A percentile compares a stretch with the other conserved stretches of the same genome.
Evolutionary conservation across 64 coral and sea anemone species (phyloP).

Genomic region (Acropora tenuis): DNA sequence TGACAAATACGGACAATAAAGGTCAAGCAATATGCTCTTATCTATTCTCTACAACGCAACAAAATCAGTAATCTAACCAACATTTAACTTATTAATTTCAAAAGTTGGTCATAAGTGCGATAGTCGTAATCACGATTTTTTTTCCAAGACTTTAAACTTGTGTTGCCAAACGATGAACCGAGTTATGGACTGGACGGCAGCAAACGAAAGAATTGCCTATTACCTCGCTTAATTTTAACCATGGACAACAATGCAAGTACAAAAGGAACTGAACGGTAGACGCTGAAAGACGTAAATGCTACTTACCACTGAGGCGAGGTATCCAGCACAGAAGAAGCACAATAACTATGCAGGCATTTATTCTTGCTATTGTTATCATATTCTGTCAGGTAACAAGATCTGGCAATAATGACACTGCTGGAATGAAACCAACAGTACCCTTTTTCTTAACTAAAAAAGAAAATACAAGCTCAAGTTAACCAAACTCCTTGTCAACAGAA

Average conservation of each 20-base stretch:
- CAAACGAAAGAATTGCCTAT: too few relatives aligned
- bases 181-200: too few relatives aligned
- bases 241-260: not conserved
- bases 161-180: too few relatives aligned
- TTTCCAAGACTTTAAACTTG: too few relatives aligned
- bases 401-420: not conserved
- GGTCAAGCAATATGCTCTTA: too few relatives aligned
- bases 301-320: not conserved
- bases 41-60: too few relatives aligned
- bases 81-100: too few relatives aligned
- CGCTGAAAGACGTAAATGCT: not conserved
- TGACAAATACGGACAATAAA: too few relatives aligned
- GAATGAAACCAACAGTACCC: not conserved
- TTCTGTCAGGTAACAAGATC: not conserved
- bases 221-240: not conserved
- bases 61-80: too few relatives aligned
- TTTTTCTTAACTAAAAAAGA: not conserved
- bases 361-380: not conserved
- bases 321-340: not conserved
- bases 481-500: too few relatives aligned
- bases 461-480: not conserved
- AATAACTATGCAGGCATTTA: not conserved
- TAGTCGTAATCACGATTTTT: too few relatives aligned
- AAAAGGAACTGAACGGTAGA: not conserved
- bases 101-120: too few relatives aligned